Percentiles rank a stretch among this genome's conserved stretches.
These are phyloP conservation scores for Sclerurus mexicanus DNA, from an alignment of 2,113 vertebrate genomes.

Conservation along the genomic window DNA sequence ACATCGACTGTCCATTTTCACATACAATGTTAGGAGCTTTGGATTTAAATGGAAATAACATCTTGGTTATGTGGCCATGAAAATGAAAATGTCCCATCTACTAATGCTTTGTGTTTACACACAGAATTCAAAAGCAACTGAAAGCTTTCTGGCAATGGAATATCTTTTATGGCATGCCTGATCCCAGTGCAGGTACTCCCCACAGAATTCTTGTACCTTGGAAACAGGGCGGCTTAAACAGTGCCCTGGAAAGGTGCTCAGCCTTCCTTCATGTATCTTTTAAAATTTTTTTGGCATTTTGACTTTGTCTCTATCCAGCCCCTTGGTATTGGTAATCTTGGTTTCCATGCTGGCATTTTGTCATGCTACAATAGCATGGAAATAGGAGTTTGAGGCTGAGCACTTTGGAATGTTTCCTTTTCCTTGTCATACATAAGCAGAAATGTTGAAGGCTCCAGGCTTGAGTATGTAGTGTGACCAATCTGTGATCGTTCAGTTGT, in stretches of 20 bases:
- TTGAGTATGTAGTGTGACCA: accelerated
- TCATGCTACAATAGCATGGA: background rate
- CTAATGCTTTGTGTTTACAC: background rate
- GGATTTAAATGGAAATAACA: background rate
- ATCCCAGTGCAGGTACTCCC: background rate
- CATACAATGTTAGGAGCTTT: background rate
- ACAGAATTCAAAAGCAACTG: background rate
- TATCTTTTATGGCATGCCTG: background rate
- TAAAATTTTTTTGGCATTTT: background rate
- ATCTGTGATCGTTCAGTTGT: background rate
- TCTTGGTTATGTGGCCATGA: background rate
- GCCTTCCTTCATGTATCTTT: background rate
- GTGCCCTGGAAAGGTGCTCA: background rate
- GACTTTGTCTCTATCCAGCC: background rate
- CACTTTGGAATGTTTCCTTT: background rate
- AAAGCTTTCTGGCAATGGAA: background rate
- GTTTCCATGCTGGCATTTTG: background rate
- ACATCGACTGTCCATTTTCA: background rate
- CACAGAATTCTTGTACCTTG: background rate
- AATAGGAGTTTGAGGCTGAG: background rate
- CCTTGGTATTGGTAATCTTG: background rate
- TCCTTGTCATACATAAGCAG: background rate
- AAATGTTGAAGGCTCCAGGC: background rate
- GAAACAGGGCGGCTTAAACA: background rate
- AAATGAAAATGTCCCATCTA: background rate